Conservation (phyloP, 2,113 vertebrate species). For the Silurus asotus region DNA sequence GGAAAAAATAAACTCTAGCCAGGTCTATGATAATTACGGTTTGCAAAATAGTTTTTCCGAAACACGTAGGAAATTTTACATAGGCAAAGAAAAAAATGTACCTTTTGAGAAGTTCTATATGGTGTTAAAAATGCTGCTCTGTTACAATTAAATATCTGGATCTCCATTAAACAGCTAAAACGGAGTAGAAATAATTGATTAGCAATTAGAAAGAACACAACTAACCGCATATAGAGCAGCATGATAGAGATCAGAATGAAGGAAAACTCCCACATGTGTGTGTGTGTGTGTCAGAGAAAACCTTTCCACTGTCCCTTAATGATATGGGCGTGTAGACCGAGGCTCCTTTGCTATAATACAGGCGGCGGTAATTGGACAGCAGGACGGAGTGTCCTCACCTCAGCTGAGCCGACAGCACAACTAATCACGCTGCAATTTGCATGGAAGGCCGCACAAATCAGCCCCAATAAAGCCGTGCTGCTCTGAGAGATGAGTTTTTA, state of each 20-base stretch:
- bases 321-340: conserved; percentile 48
- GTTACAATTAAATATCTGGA: no score
- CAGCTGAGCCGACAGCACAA: conserved; percentile 74
- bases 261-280: background rate
- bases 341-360: conserved; percentile 73
- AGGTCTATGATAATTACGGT: no score
- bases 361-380: conserved; percentile 76
- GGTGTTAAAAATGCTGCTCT: no score
- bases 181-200: background rate
- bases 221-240: background rate
- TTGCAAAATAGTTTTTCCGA: no score
- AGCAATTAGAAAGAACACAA: background rate
- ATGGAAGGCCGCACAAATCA: conserved; percentile 77
- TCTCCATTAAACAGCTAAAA: background rate
- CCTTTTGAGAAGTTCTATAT: no score
- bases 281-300: background rate
- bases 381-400: conserved; percentile 75
- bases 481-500: conserved; percentile 94
- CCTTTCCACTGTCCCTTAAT: conserved; percentile 43
- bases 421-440: conserved; percentile 86
- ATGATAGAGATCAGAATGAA: background rate
- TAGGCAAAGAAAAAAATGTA: no score
- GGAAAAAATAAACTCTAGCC: no score
- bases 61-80: no score
- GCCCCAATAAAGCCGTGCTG: conserved; percentile 77